A percentile compares a stretch with the other conserved stretches of the same genome.
Evolutionary conservation across 1,140 invertebrate genomes (phyloP).

Genomic region (Spodoptera frugiperda): DNA sequence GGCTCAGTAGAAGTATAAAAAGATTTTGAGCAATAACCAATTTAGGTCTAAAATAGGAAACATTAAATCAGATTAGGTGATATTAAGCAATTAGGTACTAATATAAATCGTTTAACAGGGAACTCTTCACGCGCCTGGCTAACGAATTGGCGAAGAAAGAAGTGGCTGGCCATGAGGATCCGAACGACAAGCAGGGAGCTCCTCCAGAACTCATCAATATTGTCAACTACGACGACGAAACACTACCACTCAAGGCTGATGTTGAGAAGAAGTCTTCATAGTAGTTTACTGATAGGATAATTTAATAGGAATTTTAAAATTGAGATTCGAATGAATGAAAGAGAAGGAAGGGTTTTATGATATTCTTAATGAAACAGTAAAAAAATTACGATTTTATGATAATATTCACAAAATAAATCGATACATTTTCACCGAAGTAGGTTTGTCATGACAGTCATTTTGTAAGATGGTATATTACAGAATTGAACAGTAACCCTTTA

Average conservation of each 20-base stretch:
- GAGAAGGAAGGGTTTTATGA: too few relatives aligned
- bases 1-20: too few relatives aligned
- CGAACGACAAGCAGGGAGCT: conserved; percentile 67
- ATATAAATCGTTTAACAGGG: conserved; percentile 57
- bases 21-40: too few relatives aligned
- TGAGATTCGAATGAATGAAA: too few relatives aligned
- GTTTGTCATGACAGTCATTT: too few relatives aligned
- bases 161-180: conserved; percentile 62
- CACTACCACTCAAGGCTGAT: conserved; percentile 70
- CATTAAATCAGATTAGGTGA: too few relatives aligned
- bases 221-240: conserved; percentile 75
- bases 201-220: conserved; percentile 70
- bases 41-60: too few relatives aligned
- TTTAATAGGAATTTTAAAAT: too few relatives aligned
- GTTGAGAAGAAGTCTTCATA: conserved; percentile 70
- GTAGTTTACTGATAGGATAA: neutral
- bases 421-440: too few relatives aligned
- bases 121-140: conserved; percentile 69
- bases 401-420: too few relatives aligned
- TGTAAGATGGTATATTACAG: too few relatives aligned
- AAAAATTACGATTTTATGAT: neutral
- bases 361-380: neutral
- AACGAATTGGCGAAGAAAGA: conserved; percentile 75
- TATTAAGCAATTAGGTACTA: neutral
- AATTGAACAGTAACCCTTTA: too few relatives aligned